phyloP scores from a whole-genome alignment of 2,113 vertebrate species.

The Amphilophus citrinellus region DNA sequence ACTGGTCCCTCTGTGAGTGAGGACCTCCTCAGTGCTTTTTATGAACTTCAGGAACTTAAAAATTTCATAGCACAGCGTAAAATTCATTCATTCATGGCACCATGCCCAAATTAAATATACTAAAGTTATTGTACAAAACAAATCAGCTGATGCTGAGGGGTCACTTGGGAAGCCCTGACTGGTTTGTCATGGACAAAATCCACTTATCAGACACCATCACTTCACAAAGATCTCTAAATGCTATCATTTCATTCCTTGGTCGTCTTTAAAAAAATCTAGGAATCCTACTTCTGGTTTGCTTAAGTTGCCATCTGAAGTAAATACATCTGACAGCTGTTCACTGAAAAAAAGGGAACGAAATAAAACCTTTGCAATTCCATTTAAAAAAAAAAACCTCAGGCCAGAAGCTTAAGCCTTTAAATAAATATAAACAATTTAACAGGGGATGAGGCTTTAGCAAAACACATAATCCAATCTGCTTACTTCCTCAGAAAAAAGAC shows the following conservation, averaged over 20 bases:
- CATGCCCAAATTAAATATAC: not conserved
- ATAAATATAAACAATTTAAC: constrained; percentile 62
- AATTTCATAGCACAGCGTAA: fast-evolving
- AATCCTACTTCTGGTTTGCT: not conserved
- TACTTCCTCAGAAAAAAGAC: constrained; percentile 26
- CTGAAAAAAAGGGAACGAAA: constrained; percentile 8
- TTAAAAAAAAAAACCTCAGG: constrained; percentile 37
- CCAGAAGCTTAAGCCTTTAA: constrained; percentile 47
- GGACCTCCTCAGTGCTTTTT: not conserved
- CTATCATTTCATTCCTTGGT: not conserved
- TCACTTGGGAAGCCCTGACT: not conserved
- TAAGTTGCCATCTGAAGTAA: constrained; percentile 40
- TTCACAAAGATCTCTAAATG: not conserved
- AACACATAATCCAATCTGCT: constrained; percentile 63
- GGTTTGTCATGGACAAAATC: not conserved
- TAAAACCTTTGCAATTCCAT: constrained; percentile 44
- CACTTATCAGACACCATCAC: fast-evolving
- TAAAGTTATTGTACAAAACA: not conserved
- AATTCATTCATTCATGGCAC: not conserved
- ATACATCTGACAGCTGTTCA: constrained; percentile 55
- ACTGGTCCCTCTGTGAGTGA: not conserved
- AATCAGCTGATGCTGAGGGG: fast-evolving
- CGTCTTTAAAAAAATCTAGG: not conserved
- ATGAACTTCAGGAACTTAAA: not conserved
- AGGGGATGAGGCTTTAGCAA: constrained; percentile 33